These are phyloP conservation scores for Barypeithes pellucidus DNA, from an alignment of 2,888 invertebrate genomes.

Conservation along the genomic window DNA sequence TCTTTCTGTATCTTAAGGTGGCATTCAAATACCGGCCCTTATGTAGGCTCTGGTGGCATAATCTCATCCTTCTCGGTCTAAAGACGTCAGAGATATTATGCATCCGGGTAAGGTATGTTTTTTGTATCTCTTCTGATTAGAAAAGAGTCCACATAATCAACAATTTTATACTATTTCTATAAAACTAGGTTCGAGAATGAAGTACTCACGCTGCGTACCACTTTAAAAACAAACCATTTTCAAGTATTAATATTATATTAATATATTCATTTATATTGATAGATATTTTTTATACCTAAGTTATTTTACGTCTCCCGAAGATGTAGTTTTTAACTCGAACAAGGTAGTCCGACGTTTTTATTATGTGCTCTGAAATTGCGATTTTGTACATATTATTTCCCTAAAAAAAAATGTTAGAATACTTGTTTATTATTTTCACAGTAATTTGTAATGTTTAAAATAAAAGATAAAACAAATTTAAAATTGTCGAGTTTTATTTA, in stretches of 20 bases:
- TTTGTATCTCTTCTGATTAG: too few relatives aligned
- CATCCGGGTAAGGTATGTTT: too few relatives aligned
- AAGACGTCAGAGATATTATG: too few relatives aligned
- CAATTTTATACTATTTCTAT: slow-evolving; percentile 4
- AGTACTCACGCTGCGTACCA: slow-evolving; percentile 54
- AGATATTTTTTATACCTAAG: slow-evolving; percentile 62
- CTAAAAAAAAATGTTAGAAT: slow-evolving; percentile 69
- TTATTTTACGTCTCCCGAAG: slow-evolving; percentile 61
- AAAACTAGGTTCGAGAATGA: slow-evolving; percentile 39
- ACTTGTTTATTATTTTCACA: slow-evolving; percentile 68
- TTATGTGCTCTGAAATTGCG: slow-evolving; percentile 62
- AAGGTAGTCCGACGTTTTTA: slow-evolving; percentile 63
- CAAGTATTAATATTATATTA: slow-evolving; percentile 68
- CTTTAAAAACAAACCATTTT: slow-evolving; percentile 59
- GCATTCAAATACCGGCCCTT: too few relatives aligned
- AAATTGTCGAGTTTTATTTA: neutral
- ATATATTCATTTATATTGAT: slow-evolving; percentile 61
- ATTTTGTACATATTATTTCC: slow-evolving; percentile 65
- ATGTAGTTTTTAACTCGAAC: slow-evolving; percentile 65
- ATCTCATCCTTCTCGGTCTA: too few relatives aligned
- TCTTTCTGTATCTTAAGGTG: too few relatives aligned
- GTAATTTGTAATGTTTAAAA: slow-evolving; percentile 63
- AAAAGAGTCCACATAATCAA: too few relatives aligned
- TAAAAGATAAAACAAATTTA: slow-evolving; percentile 47
- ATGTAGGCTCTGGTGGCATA: too few relatives aligned